These are phyloP conservation scores for Kuschelorhynchus macadamiae DNA, from an alignment of 2,888 invertebrate genomes.

Conservation along the genomic window DNA sequence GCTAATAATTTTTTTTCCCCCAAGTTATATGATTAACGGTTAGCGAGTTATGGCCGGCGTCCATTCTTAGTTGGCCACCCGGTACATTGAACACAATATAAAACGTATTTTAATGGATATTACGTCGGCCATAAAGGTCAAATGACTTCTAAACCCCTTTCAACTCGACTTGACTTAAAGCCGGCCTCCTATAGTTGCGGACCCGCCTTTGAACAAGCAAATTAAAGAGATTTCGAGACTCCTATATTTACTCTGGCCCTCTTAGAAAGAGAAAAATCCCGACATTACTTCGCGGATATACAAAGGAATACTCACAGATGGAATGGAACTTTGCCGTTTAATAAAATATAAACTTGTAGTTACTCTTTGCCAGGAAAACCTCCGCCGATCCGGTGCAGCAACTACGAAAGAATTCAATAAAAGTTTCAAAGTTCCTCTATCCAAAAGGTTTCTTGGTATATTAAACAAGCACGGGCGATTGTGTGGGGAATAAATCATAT, in stretches of 20 bases:
- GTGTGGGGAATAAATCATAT: constrained; percentile 45
- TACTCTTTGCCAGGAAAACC: constrained; percentile 11
- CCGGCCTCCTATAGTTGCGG: neutral
- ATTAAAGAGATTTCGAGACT: constrained; percentile 9
- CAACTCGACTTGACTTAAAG: neutral
- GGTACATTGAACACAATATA: no score
- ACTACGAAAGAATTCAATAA: constrained; percentile 42
- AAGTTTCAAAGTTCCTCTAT: constrained; percentile 42
- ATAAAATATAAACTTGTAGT: constrained; percentile 26
- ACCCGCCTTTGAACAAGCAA: constrained; percentile 6
- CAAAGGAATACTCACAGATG: constrained; percentile 13
- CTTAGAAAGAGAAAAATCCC: neutral
- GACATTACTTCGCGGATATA: constrained; percentile 19
- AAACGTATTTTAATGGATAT: no score
- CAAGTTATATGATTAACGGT: no score
- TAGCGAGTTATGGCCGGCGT: no score
- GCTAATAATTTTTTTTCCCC: no score
- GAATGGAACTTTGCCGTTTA: constrained; percentile 23
- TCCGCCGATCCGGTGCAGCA: constrained; percentile 4
- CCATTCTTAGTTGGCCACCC: no score
- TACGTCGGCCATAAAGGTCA: neutral
- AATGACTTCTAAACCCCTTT: neutral
- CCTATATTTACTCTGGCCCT: constrained; percentile 11
- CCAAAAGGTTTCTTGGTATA: constrained; percentile 43
- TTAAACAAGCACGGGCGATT: constrained; percentile 39